Evolutionary conservation across 2,888 invertebrate genomes (phyloP).

Genomic region (Tipula unca): DNA sequence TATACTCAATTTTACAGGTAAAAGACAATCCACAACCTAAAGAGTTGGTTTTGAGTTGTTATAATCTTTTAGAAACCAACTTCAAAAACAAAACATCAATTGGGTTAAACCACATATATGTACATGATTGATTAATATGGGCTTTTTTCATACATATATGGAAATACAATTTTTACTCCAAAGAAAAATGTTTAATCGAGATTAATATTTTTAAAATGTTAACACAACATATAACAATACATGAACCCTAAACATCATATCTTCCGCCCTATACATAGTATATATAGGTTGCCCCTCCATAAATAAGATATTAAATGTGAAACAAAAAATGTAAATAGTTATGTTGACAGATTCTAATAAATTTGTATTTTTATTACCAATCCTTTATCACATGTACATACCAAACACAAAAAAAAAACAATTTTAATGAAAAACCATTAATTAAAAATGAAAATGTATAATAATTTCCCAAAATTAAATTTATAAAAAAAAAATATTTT

Average conservation of each 20-base stretch:
- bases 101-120: too few species aligned
- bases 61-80: too few species aligned
- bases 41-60: too few species aligned
- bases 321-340: neutral
- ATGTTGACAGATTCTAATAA: neutral
- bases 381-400: neutral
- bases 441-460: constrained; percentile 4
- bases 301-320: neutral
- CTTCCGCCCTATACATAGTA: neutral
- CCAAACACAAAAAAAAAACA: neutral
- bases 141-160: too few species aligned
- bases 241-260: neutral
- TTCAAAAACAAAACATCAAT: too few species aligned
- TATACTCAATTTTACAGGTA: too few species aligned
- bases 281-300: neutral
- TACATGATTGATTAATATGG: too few species aligned
- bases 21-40: too few species aligned
- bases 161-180: neutral
- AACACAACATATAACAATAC: neutral
- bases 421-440: neutral
- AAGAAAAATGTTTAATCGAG: neutral
- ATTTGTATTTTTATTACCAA: neutral
- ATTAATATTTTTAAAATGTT: neutral
- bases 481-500: neutral
- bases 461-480: neutral